A percentile compares a stretch with the other conserved stretches of the same genome.
phyloP scores from a whole-genome alignment of 2,888 invertebrate species.

The Bruchidius siliquastri region DNA sequence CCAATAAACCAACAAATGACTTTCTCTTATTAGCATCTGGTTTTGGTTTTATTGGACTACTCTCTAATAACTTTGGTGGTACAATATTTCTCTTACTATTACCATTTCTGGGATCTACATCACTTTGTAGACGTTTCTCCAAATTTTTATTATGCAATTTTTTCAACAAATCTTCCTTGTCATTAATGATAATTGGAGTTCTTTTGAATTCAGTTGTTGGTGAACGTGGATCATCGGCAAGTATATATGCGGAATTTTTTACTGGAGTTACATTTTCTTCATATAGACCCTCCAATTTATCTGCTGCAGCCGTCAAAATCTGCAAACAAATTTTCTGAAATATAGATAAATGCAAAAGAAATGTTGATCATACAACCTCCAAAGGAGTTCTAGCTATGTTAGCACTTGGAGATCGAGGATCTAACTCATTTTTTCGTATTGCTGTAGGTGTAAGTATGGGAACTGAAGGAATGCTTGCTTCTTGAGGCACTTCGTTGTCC shows the following conservation, averaged over 20 bases:
- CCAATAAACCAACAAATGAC: slow-evolving; percentile 51
- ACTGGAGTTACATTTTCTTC: slow-evolving; percentile 17
- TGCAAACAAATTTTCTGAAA: slow-evolving; percentile 9
- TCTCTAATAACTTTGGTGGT: slow-evolving; percentile 39
- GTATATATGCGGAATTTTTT: slow-evolving; percentile 16
- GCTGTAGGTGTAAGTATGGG: slow-evolving; percentile 29
- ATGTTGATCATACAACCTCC: slow-evolving; percentile 46
- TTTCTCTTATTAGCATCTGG: slow-evolving; percentile 40
- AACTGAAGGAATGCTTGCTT: slow-evolving; percentile 26
- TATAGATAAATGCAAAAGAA: neutral
- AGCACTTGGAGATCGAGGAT: slow-evolving; percentile 59
- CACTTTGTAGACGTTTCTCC: slow-evolving; percentile 29
- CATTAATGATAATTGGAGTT: slow-evolving; percentile 51
- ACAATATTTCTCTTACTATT: slow-evolving; percentile 31
- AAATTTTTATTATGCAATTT: slow-evolving; percentile 40
- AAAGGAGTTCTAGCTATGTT: slow-evolving; percentile 57
- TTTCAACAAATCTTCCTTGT: slow-evolving; percentile 20
- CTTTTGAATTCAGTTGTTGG: slow-evolving; percentile 57
- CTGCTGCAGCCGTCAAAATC: slow-evolving; percentile 20
- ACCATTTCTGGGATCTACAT: slow-evolving; percentile 1
- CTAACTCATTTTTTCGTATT: slow-evolving; percentile 31
- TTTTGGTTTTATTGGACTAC: slow-evolving; percentile 35
- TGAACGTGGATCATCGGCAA: slow-evolving; percentile 52
- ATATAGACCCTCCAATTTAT: slow-evolving; percentile 16
- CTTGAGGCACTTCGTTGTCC: slow-evolving; percentile 13